Evolutionary conservation across 2,888 invertebrate genomes (phyloP).

Genomic region (Pollenia griseotomentosa): DNA sequence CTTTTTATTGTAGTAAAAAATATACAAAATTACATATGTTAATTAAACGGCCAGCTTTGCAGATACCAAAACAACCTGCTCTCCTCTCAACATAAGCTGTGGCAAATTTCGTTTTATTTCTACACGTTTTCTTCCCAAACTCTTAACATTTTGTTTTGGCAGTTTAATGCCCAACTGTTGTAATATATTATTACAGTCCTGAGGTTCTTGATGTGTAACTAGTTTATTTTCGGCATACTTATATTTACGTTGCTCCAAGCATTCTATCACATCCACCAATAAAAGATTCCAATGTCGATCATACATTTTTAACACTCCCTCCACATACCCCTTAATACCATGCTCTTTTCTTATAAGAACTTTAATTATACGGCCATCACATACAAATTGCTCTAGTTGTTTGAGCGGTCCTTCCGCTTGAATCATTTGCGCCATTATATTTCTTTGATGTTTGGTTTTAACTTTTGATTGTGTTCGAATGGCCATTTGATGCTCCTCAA

Average conservation of each 20-base stretch:
- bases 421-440: constrained; percentile 83
- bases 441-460: constrained; percentile 80
- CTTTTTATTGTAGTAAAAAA: background rate
- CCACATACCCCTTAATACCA: constrained; percentile 90
- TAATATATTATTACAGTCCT: constrained; percentile 84
- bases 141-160: constrained; percentile 86
- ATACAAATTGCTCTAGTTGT: constrained; percentile 82
- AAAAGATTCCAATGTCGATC: constrained; percentile 98
- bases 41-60: background rate
- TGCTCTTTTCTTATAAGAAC: constrained; percentile 88
- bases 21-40: background rate
- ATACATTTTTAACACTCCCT: constrained; percentile 92
- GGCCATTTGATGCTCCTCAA: constrained; percentile 85
- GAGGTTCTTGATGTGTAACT: constrained; percentile 77
- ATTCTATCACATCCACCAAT: constrained; percentile 92
- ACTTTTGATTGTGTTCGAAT: constrained; percentile 67
- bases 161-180: constrained; percentile 85
- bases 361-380: constrained; percentile 74
- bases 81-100: constrained; percentile 90
- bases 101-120: constrained; percentile 88
- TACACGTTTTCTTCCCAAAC: constrained; percentile 87
- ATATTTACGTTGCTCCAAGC: constrained; percentile 88
- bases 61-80: constrained; percentile 88
- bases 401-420: constrained; percentile 87
- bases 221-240: constrained; percentile 81